Evolutionary conservation across 2,888 invertebrate species (phyloP), one percentile per base, ranked within the genome.

Genomic region (Sycophila texana): DNA sequence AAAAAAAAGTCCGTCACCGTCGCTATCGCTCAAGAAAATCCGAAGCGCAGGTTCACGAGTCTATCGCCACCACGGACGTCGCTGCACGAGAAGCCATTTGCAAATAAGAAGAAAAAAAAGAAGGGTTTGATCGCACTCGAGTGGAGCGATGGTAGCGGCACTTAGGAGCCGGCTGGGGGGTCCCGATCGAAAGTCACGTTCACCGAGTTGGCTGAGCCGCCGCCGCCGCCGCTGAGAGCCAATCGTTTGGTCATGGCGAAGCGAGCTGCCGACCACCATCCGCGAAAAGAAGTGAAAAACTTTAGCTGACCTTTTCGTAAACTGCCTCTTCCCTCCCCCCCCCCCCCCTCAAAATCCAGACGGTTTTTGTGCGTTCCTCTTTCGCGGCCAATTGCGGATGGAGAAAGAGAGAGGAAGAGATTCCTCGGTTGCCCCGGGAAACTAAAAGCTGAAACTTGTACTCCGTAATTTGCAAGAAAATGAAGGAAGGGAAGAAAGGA

Each of bases 161-260:
- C 66, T 67, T 51, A 60, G 73, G 39, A 39, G 63, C 65, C 55
- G 60, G 18, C 26, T 26, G 71, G 26, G 13, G 68, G 58, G 60
- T 47, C 77, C 63, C 74, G 74, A 81, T 77, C 77, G 77, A 81
- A 74, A 81, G 77, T 81, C 77, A 81, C 80, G 80, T 81, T 77
- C 60, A 39, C 55, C 68, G 68, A 22, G 68, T 26, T 30, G 63
- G 30, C 30, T 47, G 49, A 60, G 18, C 51, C 13, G 49, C 47
- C 60, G 26, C 26, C 26, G 26, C 26, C 26, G 26, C 26, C 26
- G 18, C 12, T 7, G 57, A 51, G 77, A 77, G 66, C 70, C 80
- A 67, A 78, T 74, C 70, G 71, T 16, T 70, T 39, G 74, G 65
- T 77, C 80, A 77, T 53, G 80, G 77, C 10, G 67, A 80, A 26